phyloP scores from a whole-genome alignment of 2,888 invertebrate species.

The Macrosiphum euphorbiae region DNA sequence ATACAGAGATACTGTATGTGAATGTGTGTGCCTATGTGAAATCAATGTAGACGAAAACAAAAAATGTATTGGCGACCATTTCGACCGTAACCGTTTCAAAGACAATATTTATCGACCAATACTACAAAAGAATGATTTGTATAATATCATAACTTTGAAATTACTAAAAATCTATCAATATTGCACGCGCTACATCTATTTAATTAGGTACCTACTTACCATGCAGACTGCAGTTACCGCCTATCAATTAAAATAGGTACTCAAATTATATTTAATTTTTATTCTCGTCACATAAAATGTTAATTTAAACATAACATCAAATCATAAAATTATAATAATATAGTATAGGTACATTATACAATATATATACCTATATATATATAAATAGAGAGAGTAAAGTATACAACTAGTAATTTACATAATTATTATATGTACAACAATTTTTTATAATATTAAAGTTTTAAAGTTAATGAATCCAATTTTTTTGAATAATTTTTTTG shows the following conservation, averaged over 20 bases:
- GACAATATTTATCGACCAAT: not conserved
- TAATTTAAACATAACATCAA: not conserved
- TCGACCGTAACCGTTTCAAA: constrained; percentile 49
- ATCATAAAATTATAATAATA: not conserved
- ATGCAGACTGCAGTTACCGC: no score
- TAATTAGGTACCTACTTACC: not conserved
- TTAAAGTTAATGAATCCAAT: not conserved
- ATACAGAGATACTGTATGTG: not conserved
- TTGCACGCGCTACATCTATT: not conserved
- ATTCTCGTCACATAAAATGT: no score
- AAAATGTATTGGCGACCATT: constrained; percentile 49
- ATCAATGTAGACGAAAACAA: constrained; percentile 32
- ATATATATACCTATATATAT: not conserved
- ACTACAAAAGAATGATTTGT: not conserved
- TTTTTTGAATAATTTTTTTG: not conserved
- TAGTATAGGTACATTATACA: no score
- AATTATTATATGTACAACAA: not conserved
- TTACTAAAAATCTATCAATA: not conserved
- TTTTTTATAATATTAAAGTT: not conserved
- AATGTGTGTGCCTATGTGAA: constrained; percentile 31
- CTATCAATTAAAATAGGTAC: no score
- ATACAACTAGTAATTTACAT: not conserved
- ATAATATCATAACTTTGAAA: not conserved
- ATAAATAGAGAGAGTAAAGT: not conserved
- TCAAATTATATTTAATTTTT: no score